Evolutionary conservation across 2,888 invertebrate genomes (phyloP), one percentile per base, ranked within the genome.

Genomic region (Emmelina monodactyla): DNA sequence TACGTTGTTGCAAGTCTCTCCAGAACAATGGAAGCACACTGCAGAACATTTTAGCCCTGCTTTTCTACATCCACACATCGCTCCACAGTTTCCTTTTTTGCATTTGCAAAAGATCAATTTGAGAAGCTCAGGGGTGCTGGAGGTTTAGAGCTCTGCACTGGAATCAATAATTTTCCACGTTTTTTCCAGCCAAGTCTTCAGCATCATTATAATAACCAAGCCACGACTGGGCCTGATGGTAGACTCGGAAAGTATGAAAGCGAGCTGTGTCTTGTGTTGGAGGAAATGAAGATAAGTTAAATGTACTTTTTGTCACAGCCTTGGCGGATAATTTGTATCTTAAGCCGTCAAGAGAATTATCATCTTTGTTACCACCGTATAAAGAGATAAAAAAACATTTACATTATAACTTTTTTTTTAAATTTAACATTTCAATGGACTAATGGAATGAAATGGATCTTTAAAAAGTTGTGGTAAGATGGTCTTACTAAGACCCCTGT

Each of bases 181-280:
- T 19, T 19, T 19, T 19, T 19, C 19, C 19, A 19, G 19, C 19
- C 19, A 5, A 19, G 19, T 38, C 38, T 38, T 40, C 37, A 33
- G 40, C 39, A 40, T 38, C 38, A 19, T 34, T 33, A 37, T 40
- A 34, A 28, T 36, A 40, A 33, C 40, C 35, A 25, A 42, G 37
- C 42, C 37, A 42, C 22, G 38, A 37, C 37, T 39, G 39, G 35
- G 39, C 37, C 35, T 42, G 37, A 35, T 37, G 39, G 32, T 37
- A 42, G 32, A 37, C 39, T 39, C 35, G 37, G 37, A 39, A 34
- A 25, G 29, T 38, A 28, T 41, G 37, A 33, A 38, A 37, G 30
- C 34, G 37, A 30, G 38, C 37, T 38, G 38, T 28, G 19, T 25
- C 37, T 25, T 32, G 32, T 37, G 37, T 33, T 37, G 37, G 33